Evolutionary conservation across 2,797 vertebrate genomes (phyloP).

Genomic region (Adrianichthys oophorus): DNA sequence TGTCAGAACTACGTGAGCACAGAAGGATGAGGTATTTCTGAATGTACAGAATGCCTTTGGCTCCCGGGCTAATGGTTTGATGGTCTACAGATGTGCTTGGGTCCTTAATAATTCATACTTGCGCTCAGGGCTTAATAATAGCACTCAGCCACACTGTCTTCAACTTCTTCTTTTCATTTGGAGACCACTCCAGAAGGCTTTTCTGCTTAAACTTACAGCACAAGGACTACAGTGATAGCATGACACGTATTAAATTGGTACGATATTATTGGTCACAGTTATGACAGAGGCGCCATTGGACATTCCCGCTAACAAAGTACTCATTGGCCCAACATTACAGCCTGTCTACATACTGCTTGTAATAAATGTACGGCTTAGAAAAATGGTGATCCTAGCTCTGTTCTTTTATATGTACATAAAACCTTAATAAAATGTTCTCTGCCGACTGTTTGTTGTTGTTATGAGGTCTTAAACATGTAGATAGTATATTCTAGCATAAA

Average conservation of each 20-base stretch:
- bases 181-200: conserved; percentile 21
- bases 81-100: conserved; percentile 73
- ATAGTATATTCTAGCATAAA: conserved; percentile 29
- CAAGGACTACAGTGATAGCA: conserved; percentile 23
- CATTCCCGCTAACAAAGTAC: conserved; percentile 25
- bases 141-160: conserved; percentile 48
- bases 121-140: conserved; percentile 68
- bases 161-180: conserved; percentile 25
- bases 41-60: conserved; percentile 56
- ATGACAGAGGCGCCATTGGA: conserved; percentile 21
- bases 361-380: conserved; percentile 19
- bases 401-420: conserved; percentile 23
- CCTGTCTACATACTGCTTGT: conserved; percentile 4
- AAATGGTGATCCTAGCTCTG: conserved; percentile 13
- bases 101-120: conserved; percentile 77
- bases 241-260: conserved; percentile 41
- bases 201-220: conserved; percentile 16
- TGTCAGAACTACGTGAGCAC: conserved; percentile 49
- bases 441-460: conserved; percentile 1
- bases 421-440: conserved; percentile 9
- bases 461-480: conserved; percentile 6
- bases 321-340: conserved; percentile 3
- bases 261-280: conserved; percentile 36
- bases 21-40: conserved; percentile 54
- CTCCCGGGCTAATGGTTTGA: conserved; percentile 75